These are phyloP conservation scores for Corapipo altera DNA, from an alignment of 2,113 vertebrate genomes.

Conservation along the genomic window DNA sequence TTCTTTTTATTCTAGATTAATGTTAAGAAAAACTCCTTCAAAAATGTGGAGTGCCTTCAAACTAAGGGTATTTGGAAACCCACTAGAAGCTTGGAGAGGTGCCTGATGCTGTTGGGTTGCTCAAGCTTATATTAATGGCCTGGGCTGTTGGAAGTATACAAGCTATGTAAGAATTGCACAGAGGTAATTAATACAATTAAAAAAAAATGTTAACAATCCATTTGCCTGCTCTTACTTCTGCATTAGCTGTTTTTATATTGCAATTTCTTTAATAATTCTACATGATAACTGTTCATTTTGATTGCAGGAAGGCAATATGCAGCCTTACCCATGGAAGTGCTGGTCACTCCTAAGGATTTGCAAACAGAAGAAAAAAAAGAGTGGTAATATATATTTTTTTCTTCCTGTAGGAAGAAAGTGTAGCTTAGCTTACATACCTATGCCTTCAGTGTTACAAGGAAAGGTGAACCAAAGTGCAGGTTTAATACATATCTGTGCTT, in stretches of 20 bases:
- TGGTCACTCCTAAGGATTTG: neutral
- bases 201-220: neutral
- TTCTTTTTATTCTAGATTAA: neutral
- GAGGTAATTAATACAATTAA: neutral
- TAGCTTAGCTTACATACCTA: neutral
- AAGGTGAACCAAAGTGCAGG: neutral
- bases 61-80: neutral
- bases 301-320: neutral
- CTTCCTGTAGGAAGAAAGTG: neutral
- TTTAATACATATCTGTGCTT: neutral
- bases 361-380: neutral
- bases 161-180: neutral
- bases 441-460: neutral
- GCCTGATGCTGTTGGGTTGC: neutral
- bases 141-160: neutral
- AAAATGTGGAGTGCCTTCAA: neutral
- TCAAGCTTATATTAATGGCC: neutral
- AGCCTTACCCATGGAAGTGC: neutral
- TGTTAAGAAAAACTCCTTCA: neutral
- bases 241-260: neutral
- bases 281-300: neutral
- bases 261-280: neutral
- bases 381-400: neutral
- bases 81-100: neutral
- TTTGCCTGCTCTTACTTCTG: neutral